Evolutionary conservation across 2,113 vertebrate species (phyloP).

Genomic region (Hipposideros armiger): DNA sequence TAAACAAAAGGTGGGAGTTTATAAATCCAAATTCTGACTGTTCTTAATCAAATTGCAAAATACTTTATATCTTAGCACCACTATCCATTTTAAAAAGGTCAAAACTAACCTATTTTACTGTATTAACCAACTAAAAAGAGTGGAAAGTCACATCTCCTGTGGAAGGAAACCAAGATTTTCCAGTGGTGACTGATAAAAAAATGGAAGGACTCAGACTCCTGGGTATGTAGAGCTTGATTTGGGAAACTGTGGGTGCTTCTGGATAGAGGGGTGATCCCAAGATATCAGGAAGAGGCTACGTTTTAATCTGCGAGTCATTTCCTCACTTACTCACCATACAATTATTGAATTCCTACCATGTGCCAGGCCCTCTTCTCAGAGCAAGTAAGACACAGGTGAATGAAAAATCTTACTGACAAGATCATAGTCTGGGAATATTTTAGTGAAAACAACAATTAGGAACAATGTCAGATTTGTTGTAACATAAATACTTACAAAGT

Average conservation of each 20-base stretch:
- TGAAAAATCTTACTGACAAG: conserved; percentile 1
- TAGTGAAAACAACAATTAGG: conserved; percentile 10
- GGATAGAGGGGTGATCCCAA: background rate
- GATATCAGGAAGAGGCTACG: background rate
- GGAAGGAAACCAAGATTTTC: conserved; percentile 29
- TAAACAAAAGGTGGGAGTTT: background rate
- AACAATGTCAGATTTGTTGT: background rate
- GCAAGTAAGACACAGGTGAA: background rate
- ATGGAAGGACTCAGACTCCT: background rate
- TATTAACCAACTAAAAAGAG: background rate
- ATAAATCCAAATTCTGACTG: background rate
- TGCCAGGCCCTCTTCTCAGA: background rate
- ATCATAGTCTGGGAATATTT: background rate
- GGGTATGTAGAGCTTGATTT: background rate
- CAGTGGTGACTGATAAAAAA: background rate
- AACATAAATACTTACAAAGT: background rate
- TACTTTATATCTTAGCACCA: background rate
- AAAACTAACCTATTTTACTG: background rate
- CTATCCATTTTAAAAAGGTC: background rate
- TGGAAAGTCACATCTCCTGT: background rate
- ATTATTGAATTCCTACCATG: background rate
- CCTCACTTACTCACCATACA: background rate
- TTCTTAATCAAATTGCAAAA: background rate
- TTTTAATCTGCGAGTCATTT: background rate
- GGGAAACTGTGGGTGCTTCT: background rate